A percentile compares a stretch with the other conserved stretches of the same genome.
Evolutionary conservation across 2,888 invertebrate genomes (phyloP).

Genomic region (Rhagonycha fulva): DNA sequence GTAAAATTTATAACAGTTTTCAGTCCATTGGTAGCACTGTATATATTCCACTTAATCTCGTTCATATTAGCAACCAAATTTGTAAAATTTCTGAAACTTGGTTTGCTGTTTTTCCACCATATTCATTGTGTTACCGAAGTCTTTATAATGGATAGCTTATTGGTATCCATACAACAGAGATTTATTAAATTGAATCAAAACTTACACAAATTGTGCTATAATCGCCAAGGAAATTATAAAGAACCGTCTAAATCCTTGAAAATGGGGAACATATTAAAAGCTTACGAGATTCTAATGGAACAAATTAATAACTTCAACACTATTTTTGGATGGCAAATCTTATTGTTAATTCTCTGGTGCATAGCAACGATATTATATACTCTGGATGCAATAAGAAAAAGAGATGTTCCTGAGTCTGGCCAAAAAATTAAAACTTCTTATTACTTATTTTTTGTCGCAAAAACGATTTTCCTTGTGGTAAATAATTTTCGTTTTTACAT

Average conservation of each 20-base stretch:
- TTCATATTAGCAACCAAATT: too few species aligned
- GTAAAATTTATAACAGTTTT: neutral
- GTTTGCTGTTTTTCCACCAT: too few species aligned
- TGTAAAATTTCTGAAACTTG: too few species aligned
- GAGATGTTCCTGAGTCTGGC: too few species aligned
- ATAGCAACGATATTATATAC: neutral
- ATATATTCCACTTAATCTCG: too few species aligned
- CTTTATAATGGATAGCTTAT: neutral
- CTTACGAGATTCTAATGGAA: neutral
- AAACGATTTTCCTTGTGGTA: neutral
- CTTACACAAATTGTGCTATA: neutral
- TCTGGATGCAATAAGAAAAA: neutral
- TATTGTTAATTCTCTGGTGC: neutral
- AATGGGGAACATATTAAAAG: too few species aligned
- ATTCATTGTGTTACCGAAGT: neutral
- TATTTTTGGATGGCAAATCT: neutral
- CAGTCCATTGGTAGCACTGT: too few species aligned
- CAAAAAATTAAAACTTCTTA: neutral
- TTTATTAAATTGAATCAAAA: neutral
- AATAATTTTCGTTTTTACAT: neutral
- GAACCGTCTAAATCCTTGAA: neutral
- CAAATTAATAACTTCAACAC: neutral
- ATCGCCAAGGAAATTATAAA: neutral
- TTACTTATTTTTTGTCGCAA: neutral
- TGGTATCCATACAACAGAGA: neutral